Evolutionary conservation across 2,797 vertebrate species (phyloP).

Genomic region (Carcharodon carcharias): DNA sequence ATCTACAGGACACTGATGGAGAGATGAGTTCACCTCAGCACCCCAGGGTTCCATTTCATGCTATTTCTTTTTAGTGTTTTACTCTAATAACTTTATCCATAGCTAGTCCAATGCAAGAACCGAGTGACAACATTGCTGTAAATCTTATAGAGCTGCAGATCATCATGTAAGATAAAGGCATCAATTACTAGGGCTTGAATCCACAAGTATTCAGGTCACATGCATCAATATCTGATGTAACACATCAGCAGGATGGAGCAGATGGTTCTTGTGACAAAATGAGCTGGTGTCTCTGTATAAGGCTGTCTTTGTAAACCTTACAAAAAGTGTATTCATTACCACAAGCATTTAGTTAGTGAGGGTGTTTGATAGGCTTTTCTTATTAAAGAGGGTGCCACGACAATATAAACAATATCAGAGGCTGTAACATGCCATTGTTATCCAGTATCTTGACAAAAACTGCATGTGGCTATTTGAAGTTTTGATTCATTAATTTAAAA

Average conservation of each 20-base stretch:
- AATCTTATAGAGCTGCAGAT: not conserved
- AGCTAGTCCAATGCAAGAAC: not conserved
- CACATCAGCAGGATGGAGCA: not conserved
- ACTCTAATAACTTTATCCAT: not conserved
- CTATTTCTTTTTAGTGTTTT: not conserved
- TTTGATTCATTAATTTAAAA: not conserved
- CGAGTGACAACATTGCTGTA: not conserved
- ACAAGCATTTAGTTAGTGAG: constrained; percentile 13
- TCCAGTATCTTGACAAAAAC: not conserved
- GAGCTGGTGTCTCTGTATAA: not conserved
- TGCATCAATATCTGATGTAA: not conserved
- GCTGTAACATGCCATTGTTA: not conserved
- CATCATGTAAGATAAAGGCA: not conserved
- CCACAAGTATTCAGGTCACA: not conserved
- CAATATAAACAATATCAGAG: not conserved
- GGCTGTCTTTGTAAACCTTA: constrained; percentile 18
- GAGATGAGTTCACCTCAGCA: not conserved
- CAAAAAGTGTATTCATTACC: constrained; percentile 11
- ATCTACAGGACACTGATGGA: not conserved
- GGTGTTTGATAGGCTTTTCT: not conserved
- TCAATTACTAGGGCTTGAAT: not conserved
- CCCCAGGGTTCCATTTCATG: not conserved
- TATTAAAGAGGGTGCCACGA: not conserved
- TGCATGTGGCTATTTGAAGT: not conserved
- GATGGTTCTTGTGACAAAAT: constrained; percentile 16